Conservation (phyloP, 2,888 invertebrate species). For the Girardia tigrina region DNA sequence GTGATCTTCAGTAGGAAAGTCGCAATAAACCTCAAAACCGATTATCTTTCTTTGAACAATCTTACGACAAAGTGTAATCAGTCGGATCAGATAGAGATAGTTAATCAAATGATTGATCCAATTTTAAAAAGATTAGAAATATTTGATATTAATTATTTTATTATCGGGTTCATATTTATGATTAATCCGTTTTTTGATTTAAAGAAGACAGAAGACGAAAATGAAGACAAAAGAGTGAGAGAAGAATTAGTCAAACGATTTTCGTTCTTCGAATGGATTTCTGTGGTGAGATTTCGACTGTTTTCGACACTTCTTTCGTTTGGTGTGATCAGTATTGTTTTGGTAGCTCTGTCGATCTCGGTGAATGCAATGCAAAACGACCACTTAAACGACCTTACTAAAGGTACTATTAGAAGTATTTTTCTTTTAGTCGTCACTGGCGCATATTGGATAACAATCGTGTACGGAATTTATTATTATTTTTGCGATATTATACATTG, state of each 20-base stretch:
- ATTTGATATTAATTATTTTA: constrained; percentile 8
- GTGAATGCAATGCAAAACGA: background rate
- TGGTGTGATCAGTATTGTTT: background rate
- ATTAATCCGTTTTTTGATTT: background rate
- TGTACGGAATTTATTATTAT: background rate
- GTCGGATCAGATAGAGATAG: background rate
- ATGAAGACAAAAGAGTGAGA: background rate
- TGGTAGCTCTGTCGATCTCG: background rate
- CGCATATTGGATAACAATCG: background rate
- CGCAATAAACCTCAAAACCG: background rate
- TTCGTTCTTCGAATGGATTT: background rate
- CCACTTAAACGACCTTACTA: background rate
- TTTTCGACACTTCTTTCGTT: background rate
- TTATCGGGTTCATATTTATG: background rate
- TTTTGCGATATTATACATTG: background rate
- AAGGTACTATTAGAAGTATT: background rate
- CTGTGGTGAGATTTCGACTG: background rate
- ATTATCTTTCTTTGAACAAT: background rate
- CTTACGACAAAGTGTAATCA: background rate
- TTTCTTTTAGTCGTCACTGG: background rate
- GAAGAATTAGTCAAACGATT: background rate
- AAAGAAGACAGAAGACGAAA: background rate
- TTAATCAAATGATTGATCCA: background rate
- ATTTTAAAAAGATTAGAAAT: background rate
- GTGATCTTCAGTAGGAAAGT: background rate